These are phyloP conservation scores for Egretta garzetta DNA, from an alignment of 2,113 vertebrate species.

Conservation along the genomic window DNA sequence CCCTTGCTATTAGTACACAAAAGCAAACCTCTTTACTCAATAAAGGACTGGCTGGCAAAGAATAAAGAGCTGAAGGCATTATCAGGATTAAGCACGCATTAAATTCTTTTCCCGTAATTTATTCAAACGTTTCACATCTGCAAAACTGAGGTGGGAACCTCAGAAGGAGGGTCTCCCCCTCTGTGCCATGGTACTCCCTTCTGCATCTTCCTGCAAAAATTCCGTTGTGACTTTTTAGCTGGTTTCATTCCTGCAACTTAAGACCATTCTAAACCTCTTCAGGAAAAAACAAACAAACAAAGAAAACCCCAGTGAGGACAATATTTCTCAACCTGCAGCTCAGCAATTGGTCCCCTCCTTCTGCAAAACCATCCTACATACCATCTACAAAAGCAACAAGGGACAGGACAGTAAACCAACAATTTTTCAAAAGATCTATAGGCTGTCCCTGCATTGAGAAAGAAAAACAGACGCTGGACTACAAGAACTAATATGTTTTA, in stretches of 20 bases:
- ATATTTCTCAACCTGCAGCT: not conserved
- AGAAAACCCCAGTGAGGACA: not conserved
- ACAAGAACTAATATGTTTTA: not conserved
- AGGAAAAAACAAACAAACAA: not conserved
- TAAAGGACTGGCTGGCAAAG: not conserved
- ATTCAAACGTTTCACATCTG: not conserved
- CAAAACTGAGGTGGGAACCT: not conserved
- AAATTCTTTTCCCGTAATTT: not conserved
- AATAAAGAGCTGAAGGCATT: not conserved
- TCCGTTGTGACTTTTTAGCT: not conserved
- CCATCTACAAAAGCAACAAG: not conserved
- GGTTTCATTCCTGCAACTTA: not conserved
- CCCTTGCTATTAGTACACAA: not conserved
- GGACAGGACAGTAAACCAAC: not conserved
- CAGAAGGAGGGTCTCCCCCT: not conserved
- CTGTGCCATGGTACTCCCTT: not conserved
- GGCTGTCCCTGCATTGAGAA: not conserved
- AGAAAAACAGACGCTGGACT: not conserved
- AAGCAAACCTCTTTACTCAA: not conserved
- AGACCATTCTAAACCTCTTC: not conserved
- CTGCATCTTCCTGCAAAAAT: not conserved
- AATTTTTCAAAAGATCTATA: not conserved
- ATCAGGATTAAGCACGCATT: not conserved
- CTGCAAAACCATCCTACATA: not conserved
- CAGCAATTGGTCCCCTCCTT: not conserved